Base-by-base conservation (phyloP, 1,140 invertebrate species). In the Ceratitis capitata region DNA sequence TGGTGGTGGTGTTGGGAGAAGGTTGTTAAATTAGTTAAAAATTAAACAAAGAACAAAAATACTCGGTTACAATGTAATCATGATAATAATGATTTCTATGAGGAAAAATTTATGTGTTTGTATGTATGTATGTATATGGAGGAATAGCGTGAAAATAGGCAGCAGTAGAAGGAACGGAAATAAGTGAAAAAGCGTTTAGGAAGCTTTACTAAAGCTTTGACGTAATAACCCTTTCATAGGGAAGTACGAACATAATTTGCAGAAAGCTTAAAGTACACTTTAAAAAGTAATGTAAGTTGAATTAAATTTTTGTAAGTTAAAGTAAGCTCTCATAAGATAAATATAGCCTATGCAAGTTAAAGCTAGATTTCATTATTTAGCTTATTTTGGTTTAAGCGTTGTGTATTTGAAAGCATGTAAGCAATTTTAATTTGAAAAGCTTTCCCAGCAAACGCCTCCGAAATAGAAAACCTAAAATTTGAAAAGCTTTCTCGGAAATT, bases 81-180 rank as follows among this genome's bases (percentile, higher is more conserved):
- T 78, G 69, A 45, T 45, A 23, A 39, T 42, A 45, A 78, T 45
- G 69, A 78, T 19, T 69, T 45, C 45, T 35, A 45, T 78, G 69
- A 14, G 23, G 14, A 78, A 61, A 88, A 86, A 53, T 85, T 86
- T 87, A 10, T 26, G 7, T 26, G 23, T 86, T 87, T 61, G 26
- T 61, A 88, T 86, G 47, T 86, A 87, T 86, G 12, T 12, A 23
- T 42, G 39, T 86, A 87, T 45, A 23, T 78, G 39, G 86, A 87
- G 89, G 87, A 88, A 88, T 87, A 90, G 89, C 88, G 88, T 91
- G 89, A 90, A 89, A 88, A 87, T 88, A 88, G 88, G 88, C 86
- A 88, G 87, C 85, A 85, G 87, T 85, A 85, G 78, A 83, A 26
- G 53, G n/a, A 39, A 49, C 26, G 74, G 16, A 61, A 32, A 56